phyloP scores from a whole-genome alignment of 2,113 vertebrate species.

The Grus americana region DNA sequence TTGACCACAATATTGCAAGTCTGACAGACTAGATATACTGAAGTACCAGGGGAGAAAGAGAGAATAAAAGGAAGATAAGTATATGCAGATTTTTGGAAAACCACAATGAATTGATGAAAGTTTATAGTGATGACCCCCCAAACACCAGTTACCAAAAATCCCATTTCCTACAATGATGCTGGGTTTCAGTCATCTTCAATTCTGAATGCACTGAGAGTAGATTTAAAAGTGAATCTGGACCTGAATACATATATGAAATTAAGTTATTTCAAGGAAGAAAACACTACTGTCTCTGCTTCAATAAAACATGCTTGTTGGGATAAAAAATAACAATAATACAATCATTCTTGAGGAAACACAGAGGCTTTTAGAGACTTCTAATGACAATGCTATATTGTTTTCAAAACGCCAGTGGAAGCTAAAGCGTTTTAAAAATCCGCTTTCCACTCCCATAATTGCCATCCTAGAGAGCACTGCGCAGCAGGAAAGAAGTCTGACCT shows the following conservation, averaged over 20 bases:
- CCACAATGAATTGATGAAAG: not conserved
- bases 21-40: not conserved
- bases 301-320: not conserved
- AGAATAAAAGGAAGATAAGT: not conserved
- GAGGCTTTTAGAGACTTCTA: not conserved
- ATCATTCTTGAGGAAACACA: not conserved
- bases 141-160: not conserved
- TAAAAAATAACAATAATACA: not conserved
- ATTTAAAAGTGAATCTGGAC: not conserved
- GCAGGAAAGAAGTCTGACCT: not conserved
- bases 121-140: not conserved
- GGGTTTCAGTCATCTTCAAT: not conserved
- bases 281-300: not conserved
- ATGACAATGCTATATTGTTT: not conserved
- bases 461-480: not conserved
- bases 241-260: not conserved
- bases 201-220: not conserved
- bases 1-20: not conserved
- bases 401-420: not conserved
- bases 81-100: not conserved
- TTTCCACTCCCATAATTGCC: not conserved
- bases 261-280: not conserved
- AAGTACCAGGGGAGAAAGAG: not conserved
- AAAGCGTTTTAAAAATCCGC: not conserved
- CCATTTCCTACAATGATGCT: not conserved